Evolutionary conservation across 1,140 invertebrate genomes (phyloP).

Genomic region (Charaxes varanes): DNA sequence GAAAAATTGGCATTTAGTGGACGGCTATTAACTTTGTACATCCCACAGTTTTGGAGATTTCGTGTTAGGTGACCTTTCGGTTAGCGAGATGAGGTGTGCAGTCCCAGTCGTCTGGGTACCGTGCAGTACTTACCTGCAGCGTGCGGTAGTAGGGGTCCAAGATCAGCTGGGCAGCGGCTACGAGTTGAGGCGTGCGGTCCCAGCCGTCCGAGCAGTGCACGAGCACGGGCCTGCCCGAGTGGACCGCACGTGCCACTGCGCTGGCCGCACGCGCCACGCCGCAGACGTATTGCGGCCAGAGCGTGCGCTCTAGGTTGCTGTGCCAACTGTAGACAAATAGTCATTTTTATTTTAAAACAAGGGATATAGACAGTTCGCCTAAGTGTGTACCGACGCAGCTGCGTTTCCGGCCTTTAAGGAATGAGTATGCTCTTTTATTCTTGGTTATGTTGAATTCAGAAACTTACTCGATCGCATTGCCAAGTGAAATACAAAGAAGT

Average conservation of each 20-base stretch:
- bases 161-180: slow-evolving; percentile 91
- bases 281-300: slow-evolving; percentile 93
- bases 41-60: too few species aligned
- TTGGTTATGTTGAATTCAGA: too few species aligned
- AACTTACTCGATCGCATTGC: too few species aligned
- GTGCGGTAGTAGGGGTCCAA: slow-evolving; percentile 96
- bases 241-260: slow-evolving; percentile 86
- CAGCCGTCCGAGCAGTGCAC: slow-evolving; percentile 98
- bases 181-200: slow-evolving; percentile 97
- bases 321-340: slow-evolving; percentile 82
- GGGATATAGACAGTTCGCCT: neutral
- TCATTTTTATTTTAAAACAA: neutral
- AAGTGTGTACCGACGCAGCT: too few species aligned
- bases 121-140: slow-evolving; percentile 79
- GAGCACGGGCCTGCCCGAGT: slow-evolving; percentile 90
- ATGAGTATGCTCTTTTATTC: too few species aligned
- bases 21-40: too few species aligned
- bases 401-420: too few species aligned
- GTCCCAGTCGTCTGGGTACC: too few species aligned
- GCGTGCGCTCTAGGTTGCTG: slow-evolving; percentile 88
- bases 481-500: too few species aligned
- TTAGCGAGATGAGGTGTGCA: too few species aligned
- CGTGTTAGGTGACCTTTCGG: too few species aligned
- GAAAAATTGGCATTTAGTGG: too few species aligned
- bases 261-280: slow-evolving; percentile 87